phyloP scores from a whole-genome alignment of 2,113 vertebrate species.

The Oxyruncus cristatus region DNA sequence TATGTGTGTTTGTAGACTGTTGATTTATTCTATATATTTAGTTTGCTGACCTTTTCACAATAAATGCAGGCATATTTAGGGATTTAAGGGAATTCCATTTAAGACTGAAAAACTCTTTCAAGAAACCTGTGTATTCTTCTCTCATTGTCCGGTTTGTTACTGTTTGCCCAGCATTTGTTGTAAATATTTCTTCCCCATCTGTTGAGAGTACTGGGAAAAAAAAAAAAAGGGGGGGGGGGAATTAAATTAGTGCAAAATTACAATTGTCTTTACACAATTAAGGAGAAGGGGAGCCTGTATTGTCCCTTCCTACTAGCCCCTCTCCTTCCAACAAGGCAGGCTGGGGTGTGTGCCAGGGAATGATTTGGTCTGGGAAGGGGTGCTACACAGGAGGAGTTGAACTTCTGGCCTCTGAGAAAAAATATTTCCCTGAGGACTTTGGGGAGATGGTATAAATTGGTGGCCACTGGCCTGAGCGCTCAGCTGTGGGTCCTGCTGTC shows the following conservation, averaged over 20 bases:
- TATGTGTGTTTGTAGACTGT: background rate
- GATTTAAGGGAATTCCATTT: background rate
- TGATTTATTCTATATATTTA: background rate
- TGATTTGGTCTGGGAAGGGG: background rate
- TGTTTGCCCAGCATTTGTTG: background rate
- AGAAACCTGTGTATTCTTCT: background rate
- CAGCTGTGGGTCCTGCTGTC: rapidly evolving
- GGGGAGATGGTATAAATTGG: background rate
- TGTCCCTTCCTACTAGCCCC: background rate
- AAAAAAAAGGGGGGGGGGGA: background rate
- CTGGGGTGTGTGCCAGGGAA: background rate
- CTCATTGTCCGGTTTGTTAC: background rate
- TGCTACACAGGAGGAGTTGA: background rate
- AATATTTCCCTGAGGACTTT: background rate
- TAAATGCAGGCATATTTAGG: background rate
- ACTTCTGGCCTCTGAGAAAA: background rate
- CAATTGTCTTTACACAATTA: background rate
- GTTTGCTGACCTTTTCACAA: background rate
- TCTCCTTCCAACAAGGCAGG: background rate
- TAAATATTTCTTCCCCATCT: background rate
- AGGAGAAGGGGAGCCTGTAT: background rate
- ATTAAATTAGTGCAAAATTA: background rate
- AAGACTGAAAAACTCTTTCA: background rate
- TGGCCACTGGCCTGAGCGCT: background rate
- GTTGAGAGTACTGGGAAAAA: background rate